Base-by-base conservation (phyloP, 2,113 vertebrate species). In the Archocentrus centrarchus region DNA sequence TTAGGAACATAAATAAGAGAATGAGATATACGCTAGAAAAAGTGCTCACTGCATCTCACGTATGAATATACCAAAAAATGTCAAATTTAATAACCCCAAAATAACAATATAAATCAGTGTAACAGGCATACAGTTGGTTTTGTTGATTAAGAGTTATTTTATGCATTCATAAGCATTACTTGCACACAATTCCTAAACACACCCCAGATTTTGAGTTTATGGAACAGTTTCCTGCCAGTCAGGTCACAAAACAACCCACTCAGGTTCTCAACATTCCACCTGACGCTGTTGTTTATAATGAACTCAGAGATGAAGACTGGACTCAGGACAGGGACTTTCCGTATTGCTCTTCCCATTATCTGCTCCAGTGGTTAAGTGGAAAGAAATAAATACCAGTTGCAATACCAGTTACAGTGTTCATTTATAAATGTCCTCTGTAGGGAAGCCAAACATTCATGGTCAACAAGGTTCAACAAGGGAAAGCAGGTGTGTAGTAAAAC, bases 261-360 rank as follows among this genome's bases (percentile, higher is more conserved):
- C 73, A 77, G 83, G 83, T 89, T 88, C 59, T 75, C 77, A 37
- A 79, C 73, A 59, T 63, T 79, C 58, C 44, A n/a, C 47, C 63
- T 62, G 86, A 89, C 79, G 86, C 58, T 70, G 76, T 73, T 81
- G 61, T 89, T 90, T 81, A 53, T 84, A 79, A 91, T 88, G 70
- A 88, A 82, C 76, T 75, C 59, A 63, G 50, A 66, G 57, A 37
- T 37, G 50, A 75, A 30, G 77, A 81, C 81, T 84, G 32, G 75
- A 85, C 75, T 66, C 66, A 44, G 62, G 85, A 85, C 44, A 32
- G 75, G 11, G 7, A 84, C 81, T 86, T 80, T 80, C 15, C 2
- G 1, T 53, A 53, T 18, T 53, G 15, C 50, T 7, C 6, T 53
- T 15, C 50, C 50, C 50, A 53, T 62, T 58, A 70, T 7, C 11